phyloP scores from a whole-genome alignment of 23 tunicate genomes.

The Oikopleura albicans region DNA sequence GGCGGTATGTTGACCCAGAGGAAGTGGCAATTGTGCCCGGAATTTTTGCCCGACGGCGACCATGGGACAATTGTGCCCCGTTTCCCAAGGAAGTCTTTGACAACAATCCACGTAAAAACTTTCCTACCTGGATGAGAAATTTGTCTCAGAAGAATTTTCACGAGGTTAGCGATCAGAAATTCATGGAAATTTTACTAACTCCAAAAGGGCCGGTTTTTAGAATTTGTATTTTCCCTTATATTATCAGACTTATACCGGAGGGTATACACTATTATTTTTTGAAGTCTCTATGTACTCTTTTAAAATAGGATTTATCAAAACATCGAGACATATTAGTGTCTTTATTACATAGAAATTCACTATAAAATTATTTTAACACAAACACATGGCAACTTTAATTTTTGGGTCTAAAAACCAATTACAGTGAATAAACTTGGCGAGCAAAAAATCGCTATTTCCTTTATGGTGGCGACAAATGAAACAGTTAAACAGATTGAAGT shows the following conservation, averaged over 20 bases:
- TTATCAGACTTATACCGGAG: no score
- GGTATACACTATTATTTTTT: no score
- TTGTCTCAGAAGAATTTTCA: neutral
- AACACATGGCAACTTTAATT: no score
- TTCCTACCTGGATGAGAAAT: neutral
- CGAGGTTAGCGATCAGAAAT: neutral
- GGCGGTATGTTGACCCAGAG: constrained; percentile 13
- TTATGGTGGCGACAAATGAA: neutral
- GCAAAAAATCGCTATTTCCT: neutral
- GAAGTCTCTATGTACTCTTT: no score
- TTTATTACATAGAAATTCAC: no score
- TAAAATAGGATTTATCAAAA: no score
- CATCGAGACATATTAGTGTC: no score
- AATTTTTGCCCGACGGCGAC: neutral
- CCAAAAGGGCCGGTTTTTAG: neutral
- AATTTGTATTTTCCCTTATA: no score
- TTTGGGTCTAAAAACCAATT: no score
- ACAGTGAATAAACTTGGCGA: no score
- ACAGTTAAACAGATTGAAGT: neutral
- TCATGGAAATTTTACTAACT: neutral
- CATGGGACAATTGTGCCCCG: neutral
- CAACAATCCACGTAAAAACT: neutral
- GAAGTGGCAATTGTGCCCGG: neutral
- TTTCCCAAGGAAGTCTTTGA: neutral
- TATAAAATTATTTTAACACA: no score